These are phyloP conservation scores for Limnephilus auricula DNA, from an alignment of 2,888 invertebrate species.

Conservation along the genomic window DNA sequence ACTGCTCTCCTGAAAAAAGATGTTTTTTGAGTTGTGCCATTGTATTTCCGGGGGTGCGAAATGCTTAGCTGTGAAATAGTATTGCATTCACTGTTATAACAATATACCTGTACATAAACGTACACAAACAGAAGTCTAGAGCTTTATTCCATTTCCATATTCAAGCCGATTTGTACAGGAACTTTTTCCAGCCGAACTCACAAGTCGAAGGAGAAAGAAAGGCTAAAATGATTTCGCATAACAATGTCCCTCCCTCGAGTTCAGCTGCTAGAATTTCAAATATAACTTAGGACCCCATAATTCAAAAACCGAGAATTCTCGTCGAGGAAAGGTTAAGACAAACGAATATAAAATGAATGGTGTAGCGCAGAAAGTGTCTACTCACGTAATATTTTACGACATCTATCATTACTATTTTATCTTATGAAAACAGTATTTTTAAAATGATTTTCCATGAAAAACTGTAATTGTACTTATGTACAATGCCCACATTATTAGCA, in stretches of 20 bases:
- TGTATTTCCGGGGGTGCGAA: too few relatives aligned
- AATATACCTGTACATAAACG: not conserved
- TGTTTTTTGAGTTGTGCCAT: too few relatives aligned
- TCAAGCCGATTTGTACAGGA: slow-evolving; percentile 3
- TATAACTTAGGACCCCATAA: slow-evolving; percentile 46
- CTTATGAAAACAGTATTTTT: not conserved
- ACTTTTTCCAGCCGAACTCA: not conserved
- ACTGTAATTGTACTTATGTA: too few relatives aligned
- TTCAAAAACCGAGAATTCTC: slow-evolving; percentile 35
- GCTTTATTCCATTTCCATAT: not conserved
- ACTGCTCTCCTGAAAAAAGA: too few relatives aligned
- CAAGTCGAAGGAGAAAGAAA: slow-evolving; percentile 9
- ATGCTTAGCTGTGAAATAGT: too few relatives aligned
- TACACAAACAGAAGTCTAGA: not conserved
- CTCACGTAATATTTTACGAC: not conserved
- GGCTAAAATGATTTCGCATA: slow-evolving; percentile 18
- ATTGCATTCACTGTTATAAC: not conserved
- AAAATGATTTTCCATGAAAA: too few relatives aligned
- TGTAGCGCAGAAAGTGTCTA: not conserved
- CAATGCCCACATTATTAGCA: too few relatives aligned
- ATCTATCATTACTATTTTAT: not conserved
- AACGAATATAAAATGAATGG: slow-evolving; percentile 49
- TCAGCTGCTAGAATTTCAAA: slow-evolving; percentile 43
- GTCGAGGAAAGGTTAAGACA: slow-evolving; percentile 17
- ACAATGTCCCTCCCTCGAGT: slow-evolving; percentile 25